Evolutionary conservation across 2,888 invertebrate species (phyloP).

Genomic region (Tuta absoluta): DNA sequence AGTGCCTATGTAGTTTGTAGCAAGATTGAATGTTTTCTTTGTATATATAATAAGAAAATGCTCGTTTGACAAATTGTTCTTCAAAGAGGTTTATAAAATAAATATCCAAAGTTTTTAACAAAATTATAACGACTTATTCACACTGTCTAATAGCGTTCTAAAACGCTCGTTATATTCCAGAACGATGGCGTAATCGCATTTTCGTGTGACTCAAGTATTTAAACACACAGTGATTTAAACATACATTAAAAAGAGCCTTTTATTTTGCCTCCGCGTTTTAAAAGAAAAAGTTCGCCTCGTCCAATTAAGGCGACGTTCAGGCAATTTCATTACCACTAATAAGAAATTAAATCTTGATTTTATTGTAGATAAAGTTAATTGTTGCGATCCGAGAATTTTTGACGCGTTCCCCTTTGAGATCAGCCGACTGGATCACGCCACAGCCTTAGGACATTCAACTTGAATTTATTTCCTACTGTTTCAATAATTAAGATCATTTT

Average conservation of each 20-base stretch:
- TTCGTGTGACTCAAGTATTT: conserved; percentile 49
- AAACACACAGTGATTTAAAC: conserved; percentile 39
- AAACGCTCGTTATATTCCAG: conserved; percentile 43
- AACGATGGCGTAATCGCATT: conserved; percentile 48
- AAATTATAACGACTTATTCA: conserved; percentile 39
- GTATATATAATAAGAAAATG: too few species aligned
- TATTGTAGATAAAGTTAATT: conserved; percentile 69
- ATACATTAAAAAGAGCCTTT: conserved; percentile 31
- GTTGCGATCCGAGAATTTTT: conserved; percentile 54
- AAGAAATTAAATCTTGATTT: conserved; percentile 69
- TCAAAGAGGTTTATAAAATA: neutral
- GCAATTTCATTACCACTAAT: conserved; percentile 64
- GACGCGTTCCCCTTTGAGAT: conserved; percentile 40
- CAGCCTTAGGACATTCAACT: conserved; percentile 21
- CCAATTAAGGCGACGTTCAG: conserved; percentile 66
- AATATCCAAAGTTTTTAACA: conserved; percentile 20
- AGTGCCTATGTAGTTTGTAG: too few species aligned
- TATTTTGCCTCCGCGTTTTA: conserved; percentile 29
- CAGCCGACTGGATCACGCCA: conserved; percentile 24
- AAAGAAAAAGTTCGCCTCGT: conserved; percentile 38
- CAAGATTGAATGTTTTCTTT: too few species aligned
- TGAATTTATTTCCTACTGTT: conserved; percentile 16
- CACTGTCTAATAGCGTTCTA: conserved; percentile 46
- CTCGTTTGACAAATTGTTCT: neutral
- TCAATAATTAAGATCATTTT: conserved; percentile 53